Evolutionary conservation across 2,888 invertebrate genomes (phyloP), one percentile per base, ranked within the genome.

Genomic region (Macropis europaea): DNA sequence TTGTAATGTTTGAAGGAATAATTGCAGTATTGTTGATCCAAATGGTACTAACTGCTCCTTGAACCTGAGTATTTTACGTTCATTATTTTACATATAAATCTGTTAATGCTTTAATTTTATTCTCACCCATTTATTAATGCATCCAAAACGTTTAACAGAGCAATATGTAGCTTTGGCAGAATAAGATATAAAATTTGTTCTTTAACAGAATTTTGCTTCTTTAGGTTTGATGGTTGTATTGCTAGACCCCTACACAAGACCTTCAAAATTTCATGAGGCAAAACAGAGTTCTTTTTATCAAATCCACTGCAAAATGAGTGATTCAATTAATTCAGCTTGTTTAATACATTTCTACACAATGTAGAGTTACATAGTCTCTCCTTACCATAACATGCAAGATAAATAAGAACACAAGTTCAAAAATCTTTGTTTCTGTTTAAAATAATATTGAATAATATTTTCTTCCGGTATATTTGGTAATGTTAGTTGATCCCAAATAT

Each of bases 391-490:
- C 77, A 85, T 85, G 9, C 83, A 82, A 11, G 85, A 83, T 5
- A 90, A 79, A 61, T 85, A 88, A 30, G 68, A 50, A 63, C 88
- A 88, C 1, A 89, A 66, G 74, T 89, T 89, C 2, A 50, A 53
- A 62, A 89, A 88, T 79, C 90, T 83, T 57, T 70, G 79, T 68
- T 84, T 82, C 2, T 86, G 78, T 2, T 47, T 63, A 0, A 68
- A 68, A 43, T 87, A 89, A 60, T 85, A 86, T 40, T 86, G 77
- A 13, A 86, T 62, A n/a, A 87, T 61, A 70, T 87, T 81, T 7
- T 82, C 77, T 13, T 85, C 73, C 0, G 83, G 62, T 59, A 89
- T 81, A 15, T 53, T 13, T 7, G 86, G 79, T 24, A 90, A 77
- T 34, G 87, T 81, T 5, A 89, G 66, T 32, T 76, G 78, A 45